Evolutionary conservation across 1,140 invertebrate species (phyloP).

Genomic region (Sitophilus oryzae): DNA sequence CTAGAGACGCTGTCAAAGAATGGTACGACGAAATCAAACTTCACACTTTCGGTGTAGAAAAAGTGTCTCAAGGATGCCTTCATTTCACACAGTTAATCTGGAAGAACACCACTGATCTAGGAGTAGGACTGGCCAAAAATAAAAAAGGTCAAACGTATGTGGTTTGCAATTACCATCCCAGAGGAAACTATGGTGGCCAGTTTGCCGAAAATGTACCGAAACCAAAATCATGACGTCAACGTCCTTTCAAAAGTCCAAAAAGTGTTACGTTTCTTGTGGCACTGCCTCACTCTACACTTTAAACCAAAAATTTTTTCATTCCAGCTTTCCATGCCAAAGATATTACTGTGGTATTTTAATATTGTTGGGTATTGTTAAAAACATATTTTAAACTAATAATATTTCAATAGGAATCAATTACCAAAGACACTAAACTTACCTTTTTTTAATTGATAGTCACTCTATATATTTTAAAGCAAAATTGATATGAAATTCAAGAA

Average conservation of each 20-base stretch:
- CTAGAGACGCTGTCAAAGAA: slow-evolving; percentile 58
- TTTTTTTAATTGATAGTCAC: neutral
- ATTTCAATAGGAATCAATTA: neutral
- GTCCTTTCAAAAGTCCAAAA: slow-evolving; percentile 14
- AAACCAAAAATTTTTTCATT: slow-evolving; percentile 8
- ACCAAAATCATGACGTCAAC: slow-evolving; percentile 26
- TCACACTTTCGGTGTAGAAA: slow-evolving; percentile 44
- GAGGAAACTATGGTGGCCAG: slow-evolving; percentile 70
- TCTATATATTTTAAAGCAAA: neutral
- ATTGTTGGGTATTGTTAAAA: neutral
- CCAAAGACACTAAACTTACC: neutral
- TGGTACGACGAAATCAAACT: slow-evolving; percentile 65
- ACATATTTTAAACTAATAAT: no score
- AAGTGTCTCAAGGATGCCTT: slow-evolving; percentile 54
- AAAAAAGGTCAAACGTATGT: slow-evolving; percentile 54
- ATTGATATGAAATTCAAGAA: neutral
- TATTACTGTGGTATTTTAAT: slow-evolving; percentile 11
- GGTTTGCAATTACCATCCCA: slow-evolving; percentile 76
- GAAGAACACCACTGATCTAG: slow-evolving; percentile 65
- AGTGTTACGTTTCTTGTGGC: slow-evolving; percentile 14
- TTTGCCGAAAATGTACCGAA: slow-evolving; percentile 62
- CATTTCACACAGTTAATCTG: slow-evolving; percentile 55
- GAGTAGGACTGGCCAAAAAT: slow-evolving; percentile 66
- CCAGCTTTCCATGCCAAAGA: slow-evolving; percentile 26
- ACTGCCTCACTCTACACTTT: slow-evolving; percentile 25